Evolutionary conservation across 2,888 invertebrate species (phyloP).

Genomic region (Muschampia plurimacula): DNA sequence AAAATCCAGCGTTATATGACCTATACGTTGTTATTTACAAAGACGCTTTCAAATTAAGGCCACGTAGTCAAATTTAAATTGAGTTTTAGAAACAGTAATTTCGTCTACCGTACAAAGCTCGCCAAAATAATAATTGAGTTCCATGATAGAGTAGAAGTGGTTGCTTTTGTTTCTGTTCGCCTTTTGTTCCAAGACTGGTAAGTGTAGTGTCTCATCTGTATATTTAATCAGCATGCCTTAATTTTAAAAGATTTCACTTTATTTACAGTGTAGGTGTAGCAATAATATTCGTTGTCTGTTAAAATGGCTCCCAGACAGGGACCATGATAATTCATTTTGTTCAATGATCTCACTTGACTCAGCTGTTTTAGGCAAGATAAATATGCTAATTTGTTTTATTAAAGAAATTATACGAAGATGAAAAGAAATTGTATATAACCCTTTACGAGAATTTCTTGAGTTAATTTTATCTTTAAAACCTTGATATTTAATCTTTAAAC

Average conservation of each 20-base stretch:
- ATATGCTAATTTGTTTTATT: constrained; percentile 5
- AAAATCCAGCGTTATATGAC: constrained; percentile 57
- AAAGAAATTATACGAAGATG: neutral
- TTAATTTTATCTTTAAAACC: neutral
- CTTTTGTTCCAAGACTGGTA: constrained; percentile 26
- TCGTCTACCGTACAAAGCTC: constrained; percentile 60
- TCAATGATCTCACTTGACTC: constrained; percentile 2
- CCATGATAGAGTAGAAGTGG: constrained; percentile 48
- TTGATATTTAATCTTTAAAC: neutral
- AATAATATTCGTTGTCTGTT: neutral
- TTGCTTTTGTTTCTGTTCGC: constrained; percentile 43
- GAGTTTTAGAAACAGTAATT: constrained; percentile 75
- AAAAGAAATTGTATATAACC: neutral
- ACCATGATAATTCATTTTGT: constrained; percentile 8
- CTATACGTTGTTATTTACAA: constrained; percentile 52
- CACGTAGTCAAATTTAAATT: constrained; percentile 74
- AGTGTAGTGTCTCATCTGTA: neutral
- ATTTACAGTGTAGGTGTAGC: neutral
- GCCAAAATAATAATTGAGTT: constrained; percentile 78
- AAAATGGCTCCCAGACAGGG: constrained; percentile 5
- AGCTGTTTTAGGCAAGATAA: constrained; percentile 3
- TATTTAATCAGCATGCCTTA: neutral
- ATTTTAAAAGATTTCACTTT: neutral
- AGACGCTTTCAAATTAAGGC: constrained; percentile 60
- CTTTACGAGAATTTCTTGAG: neutral